Evolutionary conservation across 2,888 invertebrate species (phyloP).

Genomic region (Ceramica pisi): DNA sequence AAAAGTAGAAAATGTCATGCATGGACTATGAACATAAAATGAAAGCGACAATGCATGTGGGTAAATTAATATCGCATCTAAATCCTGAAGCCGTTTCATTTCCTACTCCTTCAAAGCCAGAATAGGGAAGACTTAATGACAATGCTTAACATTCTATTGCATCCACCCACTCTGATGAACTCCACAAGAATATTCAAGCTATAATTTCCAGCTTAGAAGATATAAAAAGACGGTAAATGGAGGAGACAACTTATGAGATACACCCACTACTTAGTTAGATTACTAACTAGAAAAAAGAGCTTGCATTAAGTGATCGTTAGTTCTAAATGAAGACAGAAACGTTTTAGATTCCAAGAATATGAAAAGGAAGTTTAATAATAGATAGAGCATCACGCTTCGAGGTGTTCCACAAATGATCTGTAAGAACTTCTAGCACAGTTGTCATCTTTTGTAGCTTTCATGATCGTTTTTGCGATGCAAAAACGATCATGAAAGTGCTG

Average conservation of each 20-base stretch:
- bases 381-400: too few species aligned
- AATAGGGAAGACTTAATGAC: neutral
- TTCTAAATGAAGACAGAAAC: neutral
- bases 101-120: neutral
- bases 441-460: too few species aligned
- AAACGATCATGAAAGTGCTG: too few species aligned
- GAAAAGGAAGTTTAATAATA: neutral
- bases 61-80: neutral
- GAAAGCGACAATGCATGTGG: neutral
- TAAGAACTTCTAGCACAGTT: too few species aligned
- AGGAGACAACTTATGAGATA: slow-evolving; percentile 7
- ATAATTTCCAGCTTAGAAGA: neutral
- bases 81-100: neutral
- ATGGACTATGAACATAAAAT: neutral
- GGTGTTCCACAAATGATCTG: too few species aligned
- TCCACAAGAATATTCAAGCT: slow-evolving; percentile 1
- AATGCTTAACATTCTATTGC: neutral
- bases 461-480: too few species aligned
- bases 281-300: slow-evolving; percentile 2
- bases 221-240: neutral
- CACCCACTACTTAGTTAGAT: slow-evolving; percentile 19
- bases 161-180: neutral
- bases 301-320: neutral
- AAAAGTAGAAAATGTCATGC: neutral
- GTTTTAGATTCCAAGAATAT: neutral